Conservation (phyloP, 2,888 invertebrate species). For the Mycogona germanica region DNA sequence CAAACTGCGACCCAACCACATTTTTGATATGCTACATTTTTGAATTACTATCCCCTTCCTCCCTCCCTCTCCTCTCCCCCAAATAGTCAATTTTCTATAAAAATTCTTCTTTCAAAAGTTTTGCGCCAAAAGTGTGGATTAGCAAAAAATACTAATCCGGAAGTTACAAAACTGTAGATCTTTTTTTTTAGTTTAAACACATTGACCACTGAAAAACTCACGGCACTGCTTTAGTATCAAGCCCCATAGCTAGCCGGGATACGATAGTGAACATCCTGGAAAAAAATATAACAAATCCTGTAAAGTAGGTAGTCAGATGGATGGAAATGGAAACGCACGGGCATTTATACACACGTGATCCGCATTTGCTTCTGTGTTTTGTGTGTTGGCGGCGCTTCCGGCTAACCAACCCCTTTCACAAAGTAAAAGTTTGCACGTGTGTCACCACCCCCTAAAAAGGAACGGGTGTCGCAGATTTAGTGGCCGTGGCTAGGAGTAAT, state of each 20-base stretch:
- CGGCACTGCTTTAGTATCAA: constrained; percentile 19
- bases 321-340: constrained; percentile 1
- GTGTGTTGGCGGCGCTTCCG: neutral
- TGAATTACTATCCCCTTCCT: no score
- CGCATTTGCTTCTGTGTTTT: neutral
- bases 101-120: no score
- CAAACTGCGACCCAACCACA: no score
- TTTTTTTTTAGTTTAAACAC: constrained; percentile 15
- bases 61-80: no score
- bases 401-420: neutral
- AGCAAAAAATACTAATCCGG: no score
- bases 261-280: constrained; percentile 16
- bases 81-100: no score
- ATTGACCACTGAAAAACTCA: constrained; percentile 20
- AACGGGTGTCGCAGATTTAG: neutral
- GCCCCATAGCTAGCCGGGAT: constrained; percentile 19
- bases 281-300: constrained; percentile 20
- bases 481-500: neutral
- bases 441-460: neutral
- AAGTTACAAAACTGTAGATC: neutral
- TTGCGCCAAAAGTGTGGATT: no score
- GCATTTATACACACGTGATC: constrained; percentile 12
- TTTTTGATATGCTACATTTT: no score
- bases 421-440: neutral
- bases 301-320: constrained; percentile 6